Evolutionary conservation across 1,140 invertebrate genomes (phyloP).

Genomic region (Bombus waltoni): DNA sequence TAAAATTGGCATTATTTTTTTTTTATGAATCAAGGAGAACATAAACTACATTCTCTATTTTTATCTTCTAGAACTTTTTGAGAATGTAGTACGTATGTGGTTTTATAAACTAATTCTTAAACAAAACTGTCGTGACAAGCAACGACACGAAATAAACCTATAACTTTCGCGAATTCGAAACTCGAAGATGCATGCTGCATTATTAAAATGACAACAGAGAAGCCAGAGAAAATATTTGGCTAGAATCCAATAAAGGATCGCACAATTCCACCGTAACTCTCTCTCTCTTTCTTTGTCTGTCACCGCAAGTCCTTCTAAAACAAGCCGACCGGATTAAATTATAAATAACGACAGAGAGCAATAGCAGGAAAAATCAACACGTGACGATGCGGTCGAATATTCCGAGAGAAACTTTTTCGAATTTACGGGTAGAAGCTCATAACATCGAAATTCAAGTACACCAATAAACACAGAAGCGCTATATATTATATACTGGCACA

Average conservation of each 20-base stretch:
- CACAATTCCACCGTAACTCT: constrained; percentile 69
- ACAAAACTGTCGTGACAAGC: too few species aligned
- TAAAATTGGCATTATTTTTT: too few species aligned
- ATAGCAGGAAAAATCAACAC: constrained; percentile 37
- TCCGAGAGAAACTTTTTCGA: constrained; percentile 19
- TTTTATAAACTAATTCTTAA: too few species aligned
- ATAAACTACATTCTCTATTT: too few species aligned
- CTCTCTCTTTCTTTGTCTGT: neutral
- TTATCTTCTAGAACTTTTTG: too few species aligned
- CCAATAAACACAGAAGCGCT: neutral
- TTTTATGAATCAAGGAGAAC: too few species aligned
- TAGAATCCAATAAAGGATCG: constrained; percentile 66
- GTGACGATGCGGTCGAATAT: constrained; percentile 31
- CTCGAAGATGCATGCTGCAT: neutral
- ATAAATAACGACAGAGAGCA: constrained; percentile 42
- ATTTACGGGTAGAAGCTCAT: constrained; percentile 8
- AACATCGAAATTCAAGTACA: constrained; percentile 7
- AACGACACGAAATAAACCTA: neutral
- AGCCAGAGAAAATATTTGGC: constrained; percentile 71
- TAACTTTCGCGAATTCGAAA: constrained; percentile 1
- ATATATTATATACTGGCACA: too few species aligned
- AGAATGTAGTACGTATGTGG: too few species aligned
- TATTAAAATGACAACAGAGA: constrained; percentile 14
- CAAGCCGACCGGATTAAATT: constrained; percentile 40
- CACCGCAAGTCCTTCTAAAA: constrained; percentile 34